Conservation (phyloP, 2,888 invertebrate genomes). For the Hymenopus coronatus region DNA sequence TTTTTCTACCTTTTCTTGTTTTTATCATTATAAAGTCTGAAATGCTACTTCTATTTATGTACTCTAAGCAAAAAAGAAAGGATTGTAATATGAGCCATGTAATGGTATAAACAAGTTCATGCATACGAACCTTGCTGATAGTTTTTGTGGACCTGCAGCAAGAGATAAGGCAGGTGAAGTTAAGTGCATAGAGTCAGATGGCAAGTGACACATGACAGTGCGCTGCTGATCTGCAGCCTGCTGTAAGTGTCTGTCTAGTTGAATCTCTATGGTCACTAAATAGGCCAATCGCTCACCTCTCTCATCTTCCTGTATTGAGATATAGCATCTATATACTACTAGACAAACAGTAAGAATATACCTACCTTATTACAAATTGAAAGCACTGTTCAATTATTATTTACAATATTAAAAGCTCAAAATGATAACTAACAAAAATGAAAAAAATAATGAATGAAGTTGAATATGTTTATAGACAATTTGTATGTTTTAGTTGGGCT, state of each 20-base stretch:
- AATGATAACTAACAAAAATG: too few species aligned
- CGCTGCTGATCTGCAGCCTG: slow-evolving; percentile 70
- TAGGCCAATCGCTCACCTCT: slow-evolving; percentile 23
- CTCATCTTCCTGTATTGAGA: neutral
- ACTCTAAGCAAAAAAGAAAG: too few species aligned
- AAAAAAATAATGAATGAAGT: too few species aligned
- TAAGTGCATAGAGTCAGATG: slow-evolving; percentile 44
- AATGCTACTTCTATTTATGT: too few species aligned
- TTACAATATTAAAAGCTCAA: too few species aligned
- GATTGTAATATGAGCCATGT: neutral
- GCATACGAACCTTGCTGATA: slow-evolving; percentile 49
- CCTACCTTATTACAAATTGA: too few species aligned
- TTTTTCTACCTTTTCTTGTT: too few species aligned
- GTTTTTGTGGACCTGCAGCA: slow-evolving; percentile 55
- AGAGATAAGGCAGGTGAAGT: neutral
- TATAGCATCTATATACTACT: neutral
- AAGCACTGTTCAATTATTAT: too few species aligned
- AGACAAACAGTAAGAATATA: neutral
- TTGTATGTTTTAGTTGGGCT: too few species aligned
- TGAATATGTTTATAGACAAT: too few species aligned
- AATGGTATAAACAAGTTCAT: slow-evolving; percentile 40
- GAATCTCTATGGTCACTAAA: slow-evolving; percentile 62
- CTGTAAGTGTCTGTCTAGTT: slow-evolving; percentile 71
- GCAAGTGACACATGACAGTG: slow-evolving; percentile 59
- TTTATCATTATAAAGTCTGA: too few species aligned